Base-by-base conservation (phyloP, 2,797 vertebrate genomes). In the Chanos chanos region DNA sequence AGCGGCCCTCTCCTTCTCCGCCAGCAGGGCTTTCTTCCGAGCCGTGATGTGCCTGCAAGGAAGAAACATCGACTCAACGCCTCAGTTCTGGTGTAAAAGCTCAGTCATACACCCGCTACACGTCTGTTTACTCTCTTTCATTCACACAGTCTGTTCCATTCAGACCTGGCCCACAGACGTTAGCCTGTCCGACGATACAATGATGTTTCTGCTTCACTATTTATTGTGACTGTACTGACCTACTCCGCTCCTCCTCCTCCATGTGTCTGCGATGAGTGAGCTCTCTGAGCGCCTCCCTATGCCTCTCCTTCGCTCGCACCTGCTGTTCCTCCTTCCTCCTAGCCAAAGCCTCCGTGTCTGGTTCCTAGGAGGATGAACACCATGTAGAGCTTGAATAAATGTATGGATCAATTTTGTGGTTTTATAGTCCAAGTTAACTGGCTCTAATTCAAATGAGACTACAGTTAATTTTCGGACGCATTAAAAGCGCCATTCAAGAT, bases 1-100 rank as follows among this genome's bases (percentile, higher is more conserved):
- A 2, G 89, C 83, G 1, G 96, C 86, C 72, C 96, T 89, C 60
- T 91, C 84, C 77, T 88, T 95, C 80, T 99, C 96, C 7, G 86
- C 65, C 64, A 88, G 78, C 15, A 97, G 78, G 0, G 91, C 94
- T 59, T 80, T 91, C 62, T 83, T 94, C 50, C 94, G 91, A 19
- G 92, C 88, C 51, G 86, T 85, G 57, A 83, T 73, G 24, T 68
- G 77, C 73, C 95, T 82, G 61, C 4, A 10, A 57, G 33, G 2
- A 21, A 59, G 19, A 27, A 24, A 34, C 56, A 40, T 4, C 52
- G 62, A 54, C 28, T 41, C 30, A 47, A 27, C 9, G 39, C 7
- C 40, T 19, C 8, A 16, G n/a, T 13, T 10, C 28, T 3, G 28
- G 31, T 5, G 30, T 3, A 18, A 2, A 18, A 30, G 27, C 1